phyloP scores from a whole-genome alignment of 2,113 vertebrate species.

The Mesoclemmys tuberculata region DNA sequence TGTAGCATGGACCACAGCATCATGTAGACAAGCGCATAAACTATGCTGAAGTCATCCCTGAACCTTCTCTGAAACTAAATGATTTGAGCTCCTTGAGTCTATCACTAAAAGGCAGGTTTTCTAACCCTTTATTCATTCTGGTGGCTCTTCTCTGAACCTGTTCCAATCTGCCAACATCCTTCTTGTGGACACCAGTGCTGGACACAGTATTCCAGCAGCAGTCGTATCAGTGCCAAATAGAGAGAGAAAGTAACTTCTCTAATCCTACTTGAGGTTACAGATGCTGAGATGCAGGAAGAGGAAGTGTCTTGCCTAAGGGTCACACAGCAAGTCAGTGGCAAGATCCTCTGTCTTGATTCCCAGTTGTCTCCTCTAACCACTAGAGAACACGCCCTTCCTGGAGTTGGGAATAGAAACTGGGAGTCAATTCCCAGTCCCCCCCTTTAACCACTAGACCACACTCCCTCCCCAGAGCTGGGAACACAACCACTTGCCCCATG shows the following conservation, averaged over 20 bases:
- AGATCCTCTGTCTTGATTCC: background rate
- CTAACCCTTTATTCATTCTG: no score
- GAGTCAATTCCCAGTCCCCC: background rate
- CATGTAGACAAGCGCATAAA: no score
- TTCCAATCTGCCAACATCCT: no score
- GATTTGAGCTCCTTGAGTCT: no score
- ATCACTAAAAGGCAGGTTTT: no score
- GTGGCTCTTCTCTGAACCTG: no score
- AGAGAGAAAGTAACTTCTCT: background rate
- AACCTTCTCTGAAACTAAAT: no score
- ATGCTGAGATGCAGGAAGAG: background rate
- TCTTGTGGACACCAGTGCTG: no score
- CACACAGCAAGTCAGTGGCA: background rate
- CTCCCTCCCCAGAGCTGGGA: background rate
- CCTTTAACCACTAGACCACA: background rate
- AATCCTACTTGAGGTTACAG: background rate
- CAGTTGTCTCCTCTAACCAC: background rate
- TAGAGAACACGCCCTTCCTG: background rate
- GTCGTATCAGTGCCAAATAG: no score
- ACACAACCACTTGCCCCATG: background rate
- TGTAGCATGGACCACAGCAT: no score
- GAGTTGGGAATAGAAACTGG: background rate
- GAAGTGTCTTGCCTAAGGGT: background rate
- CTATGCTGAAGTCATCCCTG: no score
- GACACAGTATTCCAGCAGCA: no score